Percentiles rank a stretch among this genome's conserved stretches.
phyloP scores from a whole-genome alignment of 2,113 vertebrate species.

The Orthonyx spaldingii region DNA sequence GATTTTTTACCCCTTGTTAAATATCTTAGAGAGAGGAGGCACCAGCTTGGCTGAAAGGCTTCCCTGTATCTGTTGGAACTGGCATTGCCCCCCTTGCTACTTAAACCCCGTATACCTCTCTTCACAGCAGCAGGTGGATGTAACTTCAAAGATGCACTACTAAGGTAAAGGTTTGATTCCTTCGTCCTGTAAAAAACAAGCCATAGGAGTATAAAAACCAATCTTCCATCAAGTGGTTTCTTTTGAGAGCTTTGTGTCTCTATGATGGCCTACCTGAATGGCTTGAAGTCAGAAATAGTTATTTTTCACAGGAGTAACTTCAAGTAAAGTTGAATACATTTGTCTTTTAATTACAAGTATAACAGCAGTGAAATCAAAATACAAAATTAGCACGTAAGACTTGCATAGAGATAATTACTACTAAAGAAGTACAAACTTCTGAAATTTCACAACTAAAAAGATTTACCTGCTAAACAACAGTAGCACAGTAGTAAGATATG shows the following conservation, averaged over 20 bases:
- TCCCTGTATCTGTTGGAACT: not conserved
- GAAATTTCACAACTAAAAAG: conserved; percentile 26
- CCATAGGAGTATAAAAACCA: fast-evolving
- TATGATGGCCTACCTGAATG: not conserved
- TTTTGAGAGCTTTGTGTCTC: not conserved
- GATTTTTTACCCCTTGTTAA: not conserved
- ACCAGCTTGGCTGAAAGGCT: not conserved
- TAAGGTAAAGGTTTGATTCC: not conserved
- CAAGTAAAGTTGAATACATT: not conserved
- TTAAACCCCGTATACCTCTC: not conserved
- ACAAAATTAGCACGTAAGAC: conserved; percentile 34
- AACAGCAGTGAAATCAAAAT: conserved; percentile 42
- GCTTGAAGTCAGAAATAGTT: not conserved
- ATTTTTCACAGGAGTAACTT: conserved; percentile 14
- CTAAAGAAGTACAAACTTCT: conserved; percentile 45
- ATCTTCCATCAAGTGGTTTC: not conserved
- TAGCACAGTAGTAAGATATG: conserved; percentile 14
- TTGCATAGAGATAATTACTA: conserved; percentile 60
- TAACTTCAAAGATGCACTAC: not conserved
- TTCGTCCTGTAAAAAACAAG: not conserved
- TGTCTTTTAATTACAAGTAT: conserved; percentile 48
- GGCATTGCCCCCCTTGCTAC: not conserved
- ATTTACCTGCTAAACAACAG: conserved; percentile 19
- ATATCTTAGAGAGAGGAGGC: not conserved
- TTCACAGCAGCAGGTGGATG: not conserved